A percentile compares a stretch with the other conserved stretches of the same genome.
Evolutionary conservation across 2,113 vertebrate species (phyloP).

Genomic region (Hippocampus comes): DNA sequence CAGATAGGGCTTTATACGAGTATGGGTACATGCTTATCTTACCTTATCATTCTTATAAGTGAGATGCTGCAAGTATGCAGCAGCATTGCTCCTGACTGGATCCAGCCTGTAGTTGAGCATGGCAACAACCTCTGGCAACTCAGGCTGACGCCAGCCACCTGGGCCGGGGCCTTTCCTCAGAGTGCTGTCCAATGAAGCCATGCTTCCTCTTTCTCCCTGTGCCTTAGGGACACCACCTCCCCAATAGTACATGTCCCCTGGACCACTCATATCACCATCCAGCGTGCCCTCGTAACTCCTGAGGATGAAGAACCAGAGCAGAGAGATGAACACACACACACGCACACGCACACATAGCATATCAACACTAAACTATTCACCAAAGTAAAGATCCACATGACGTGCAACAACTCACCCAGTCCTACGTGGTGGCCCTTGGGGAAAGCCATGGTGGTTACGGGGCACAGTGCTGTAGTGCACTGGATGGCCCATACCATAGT

Average conservation of each 20-base stretch:
- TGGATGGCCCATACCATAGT: constrained; percentile 82
- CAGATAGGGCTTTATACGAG: not conserved
- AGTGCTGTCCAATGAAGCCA: constrained; percentile 91
- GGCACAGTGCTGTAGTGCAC: constrained; percentile 86
- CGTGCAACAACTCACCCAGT: constrained; percentile 74
- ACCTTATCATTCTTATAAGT: constrained; percentile 93
- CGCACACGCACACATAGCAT: not conserved
- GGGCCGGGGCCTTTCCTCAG: constrained; percentile 78
- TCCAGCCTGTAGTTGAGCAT: constrained; percentile 94
- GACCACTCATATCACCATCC: constrained; percentile 79
- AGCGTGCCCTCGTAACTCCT: constrained; percentile 94
- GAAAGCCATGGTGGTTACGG: constrained; percentile 69
- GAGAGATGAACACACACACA: no score
- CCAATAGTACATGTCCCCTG: constrained; percentile 85
- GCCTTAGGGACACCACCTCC: constrained; percentile 79
- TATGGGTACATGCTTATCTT: constrained; percentile 2
- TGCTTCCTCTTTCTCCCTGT: constrained; percentile 86
- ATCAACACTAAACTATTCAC: not conserved
- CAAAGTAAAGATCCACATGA: constrained; percentile 5
- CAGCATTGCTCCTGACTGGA: constrained; percentile 89
- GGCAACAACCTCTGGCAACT: constrained; percentile 92
- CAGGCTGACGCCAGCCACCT: constrained; percentile 84
- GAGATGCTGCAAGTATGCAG: constrained; percentile 91
- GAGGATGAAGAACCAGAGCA: constrained; percentile 12
- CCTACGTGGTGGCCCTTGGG: constrained; percentile 78